Base-by-base conservation (phyloP, 1,140 invertebrate genomes). In the Drosophila busckii region DNA sequence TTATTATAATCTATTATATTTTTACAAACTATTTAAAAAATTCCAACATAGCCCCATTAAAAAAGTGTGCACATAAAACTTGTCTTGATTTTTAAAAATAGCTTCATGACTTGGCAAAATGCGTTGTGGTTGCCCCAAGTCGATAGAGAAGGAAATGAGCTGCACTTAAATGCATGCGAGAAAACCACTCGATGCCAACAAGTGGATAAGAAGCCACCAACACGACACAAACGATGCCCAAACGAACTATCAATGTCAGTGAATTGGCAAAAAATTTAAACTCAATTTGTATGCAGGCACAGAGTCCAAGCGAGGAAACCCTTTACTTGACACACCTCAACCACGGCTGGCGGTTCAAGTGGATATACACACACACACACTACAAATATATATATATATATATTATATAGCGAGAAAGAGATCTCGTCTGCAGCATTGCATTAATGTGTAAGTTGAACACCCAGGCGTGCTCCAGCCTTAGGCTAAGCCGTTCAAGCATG, bases 221-320 rank as follows among this genome's bases (percentile, higher is more conserved):
- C 80, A 84, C 78, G 68, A 80, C 71, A 84, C 78, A 84, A 84
- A 84, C 70, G 80, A 78, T 71, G 69, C 80, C 73, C 80, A 84
- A 84, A 84, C 80, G 80, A 84, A 80, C 80, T 84, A 84, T 84
- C 80, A 84, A 84, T 84, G 80, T 84, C 69, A 84, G 82, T 84
- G 80, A 84, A 84, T 84, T 84, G 80, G 80, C 80, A 84, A 80
- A 84, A 84, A 84, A 82, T 82, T 73, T 84, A 73, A 84, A 80
- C 80, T 84, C 80, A 84, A 84, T 83, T 82, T 82, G 76, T 84
- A 84, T 84, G 80, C 80, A 84, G 65, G 65, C 71, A n/a, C 67
- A 59, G 54, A 61, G 73, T 50, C 32, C 44, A 38, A 48, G 26
- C 56, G 67, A 82, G 75, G 75, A 82, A 82, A 82, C 75, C 75